Base-by-base conservation (phyloP, 2,113 vertebrate genomes). In the Smithornis capensis region DNA sequence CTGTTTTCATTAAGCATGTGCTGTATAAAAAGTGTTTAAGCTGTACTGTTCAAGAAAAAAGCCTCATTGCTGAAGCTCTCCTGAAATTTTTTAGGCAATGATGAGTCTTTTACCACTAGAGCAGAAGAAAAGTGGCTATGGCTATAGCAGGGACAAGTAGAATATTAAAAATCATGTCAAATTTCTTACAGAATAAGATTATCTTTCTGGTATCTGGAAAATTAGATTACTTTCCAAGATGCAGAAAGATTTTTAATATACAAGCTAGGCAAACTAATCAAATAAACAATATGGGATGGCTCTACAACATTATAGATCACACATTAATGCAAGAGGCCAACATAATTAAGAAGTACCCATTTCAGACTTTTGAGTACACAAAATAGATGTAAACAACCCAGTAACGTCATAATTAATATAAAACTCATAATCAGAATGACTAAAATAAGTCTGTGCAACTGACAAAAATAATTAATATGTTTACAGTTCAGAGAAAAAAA, bases 261-360 rank as follows among this genome's bases (percentile, higher is more conserved):
- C 40, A 92, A 21, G n/a, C 71, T 49, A 87, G 86, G 68, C 67
- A 92, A 71, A 21, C 47, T 89, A 92, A 94, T 96, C 90, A 92
- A 90, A 94, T 92, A 90, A 94, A 80, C 64, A 78, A n/a, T 45
- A 84, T 71, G 88, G 85, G 40, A 93, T 8, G 25, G 71, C 47
- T 82, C 93, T 88, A 95, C 83, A 96, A 83, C 33, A 64, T 91
- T 94, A 86, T 78, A 92, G 88, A 95, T 93, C 87, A 83, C 75
- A 68, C 6, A 2, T 67, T 92, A 90, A 86, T 81, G 47, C 56
- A 90, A 74, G 86, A 93, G 91, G 59, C 19, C 55, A 87, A 80
- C 33, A 42, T 78, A 91, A 92, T 91, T 93, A 88, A n/a, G 42
- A 85, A 92, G 70, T 83, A 77, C 33, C 42, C n/a, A 70, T 67